phyloP scores from a whole-genome alignment of 2,113 vertebrate genomes.

The Aix galericulata region DNA sequence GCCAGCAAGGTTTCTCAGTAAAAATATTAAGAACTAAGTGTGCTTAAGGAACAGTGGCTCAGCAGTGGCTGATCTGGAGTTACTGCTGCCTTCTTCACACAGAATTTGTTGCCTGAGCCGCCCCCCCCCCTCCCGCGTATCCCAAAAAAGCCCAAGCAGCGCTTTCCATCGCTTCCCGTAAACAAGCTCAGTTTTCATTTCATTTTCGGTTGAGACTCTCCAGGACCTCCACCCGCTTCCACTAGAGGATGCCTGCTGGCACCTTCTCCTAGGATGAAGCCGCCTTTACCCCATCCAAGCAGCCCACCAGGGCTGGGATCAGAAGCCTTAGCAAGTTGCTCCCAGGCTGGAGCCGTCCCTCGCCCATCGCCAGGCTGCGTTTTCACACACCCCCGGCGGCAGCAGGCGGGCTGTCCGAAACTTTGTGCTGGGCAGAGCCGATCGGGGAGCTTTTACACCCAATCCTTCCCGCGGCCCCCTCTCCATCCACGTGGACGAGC shows the following conservation, averaged over 20 bases:
- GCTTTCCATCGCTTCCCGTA: background rate
- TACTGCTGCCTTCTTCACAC: background rate
- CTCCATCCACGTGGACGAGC: no score
- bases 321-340: background rate
- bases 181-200: background rate
- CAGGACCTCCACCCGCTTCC: background rate
- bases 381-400: rapidly evolving
- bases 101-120: background rate
- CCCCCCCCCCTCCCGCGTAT: no score
- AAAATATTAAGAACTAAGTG: background rate
- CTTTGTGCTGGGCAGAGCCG: background rate
- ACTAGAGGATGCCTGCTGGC: background rate
- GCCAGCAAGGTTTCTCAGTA: background rate
- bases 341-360: background rate
- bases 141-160: background rate
- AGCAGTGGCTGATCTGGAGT: background rate
- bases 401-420: background rate
- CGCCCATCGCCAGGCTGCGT: background rate
- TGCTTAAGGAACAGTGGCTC: background rate
- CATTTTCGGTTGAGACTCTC: background rate
- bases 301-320: rapidly evolving
- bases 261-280: background rate
- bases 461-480: no score
- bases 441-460: background rate
- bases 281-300: background rate